phyloP scores from a whole-genome alignment of 1,140 invertebrate genomes.

The Holcopasites calliopsidis region DNA sequence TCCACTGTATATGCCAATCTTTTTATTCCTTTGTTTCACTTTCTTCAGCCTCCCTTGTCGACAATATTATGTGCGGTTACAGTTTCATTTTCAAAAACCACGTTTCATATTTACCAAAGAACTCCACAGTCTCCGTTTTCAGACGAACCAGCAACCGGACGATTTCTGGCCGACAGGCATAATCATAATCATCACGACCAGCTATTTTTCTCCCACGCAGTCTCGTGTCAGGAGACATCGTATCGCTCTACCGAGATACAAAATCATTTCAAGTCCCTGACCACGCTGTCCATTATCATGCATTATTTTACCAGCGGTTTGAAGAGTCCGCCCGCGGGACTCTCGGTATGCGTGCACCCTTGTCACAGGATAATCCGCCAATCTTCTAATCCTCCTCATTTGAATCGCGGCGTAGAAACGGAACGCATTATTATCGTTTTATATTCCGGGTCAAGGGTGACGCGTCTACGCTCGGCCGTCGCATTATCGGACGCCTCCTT shows the following conservation, averaged over 20 bases:
- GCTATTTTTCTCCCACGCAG: constrained; percentile 17
- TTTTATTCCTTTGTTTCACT: too few relatives aligned
- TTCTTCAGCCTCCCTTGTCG: too few relatives aligned
- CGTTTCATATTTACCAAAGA: too few relatives aligned
- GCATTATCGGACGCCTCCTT: constrained; percentile 13
- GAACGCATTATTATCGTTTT: constrained; percentile 54
- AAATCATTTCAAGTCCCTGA: constrained; percentile 28
- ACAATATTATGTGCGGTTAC: too few relatives aligned
- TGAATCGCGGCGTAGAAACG: constrained; percentile 55
- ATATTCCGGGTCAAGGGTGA: constrained; percentile 57
- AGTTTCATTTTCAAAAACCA: too few relatives aligned
- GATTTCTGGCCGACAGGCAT: too few relatives aligned
- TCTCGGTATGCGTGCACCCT: constrained; percentile 35
- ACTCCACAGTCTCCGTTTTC: too few relatives aligned
- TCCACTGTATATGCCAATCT: too few relatives aligned
- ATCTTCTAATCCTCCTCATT: constrained; percentile 60
- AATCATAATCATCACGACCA: too few relatives aligned
- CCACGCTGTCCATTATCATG: constrained; percentile 28
- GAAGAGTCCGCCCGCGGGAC: too few relatives aligned
- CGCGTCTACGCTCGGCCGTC: neutral
- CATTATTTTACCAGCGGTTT: constrained; percentile 16
- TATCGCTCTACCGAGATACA: constrained; percentile 14
- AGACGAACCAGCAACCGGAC: too few relatives aligned
- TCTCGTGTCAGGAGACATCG: neutral
- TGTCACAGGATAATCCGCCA: constrained; percentile 55